Conservation (phyloP, 2,888 invertebrate genomes). For the Rotaria socialis region DNA sequence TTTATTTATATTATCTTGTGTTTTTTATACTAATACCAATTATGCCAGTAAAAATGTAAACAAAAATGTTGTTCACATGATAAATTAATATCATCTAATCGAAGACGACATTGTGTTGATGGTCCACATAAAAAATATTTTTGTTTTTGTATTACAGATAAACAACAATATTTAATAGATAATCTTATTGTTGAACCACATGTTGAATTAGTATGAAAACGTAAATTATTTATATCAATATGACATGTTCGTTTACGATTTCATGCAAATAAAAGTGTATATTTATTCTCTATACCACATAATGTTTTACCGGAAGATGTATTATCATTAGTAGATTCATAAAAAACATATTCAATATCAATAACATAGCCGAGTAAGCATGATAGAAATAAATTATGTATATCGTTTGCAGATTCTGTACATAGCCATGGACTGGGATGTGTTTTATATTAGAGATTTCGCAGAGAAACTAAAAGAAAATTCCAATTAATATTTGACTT, state of each 20-base stretch:
- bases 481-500: not conserved
- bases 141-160: not conserved
- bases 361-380: constrained; percentile 27
- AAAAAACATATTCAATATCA: not conserved
- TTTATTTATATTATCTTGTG: not conserved
- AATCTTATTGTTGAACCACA: not conserved
- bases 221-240: not conserved
- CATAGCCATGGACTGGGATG: not conserved
- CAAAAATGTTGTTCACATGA: not conserved
- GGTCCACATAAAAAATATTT: not conserved
- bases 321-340: constrained; percentile 2
- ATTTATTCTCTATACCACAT: not conserved
- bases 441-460: not conserved
- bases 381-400: not conserved
- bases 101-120: not conserved
- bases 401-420: not conserved
- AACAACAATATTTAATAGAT: not conserved
- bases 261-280: not conserved
- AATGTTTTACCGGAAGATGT: not conserved
- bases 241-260: constrained; percentile 12
- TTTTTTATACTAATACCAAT: too few relatives aligned
- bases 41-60: too few relatives aligned
- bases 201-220: not conserved
- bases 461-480: not conserved
- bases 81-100: not conserved